Percentiles rank a stretch among this genome's conserved stretches.
Evolutionary conservation across 1,140 invertebrate genomes (phyloP).

Genomic region (Agraylea sexmaculata): DNA sequence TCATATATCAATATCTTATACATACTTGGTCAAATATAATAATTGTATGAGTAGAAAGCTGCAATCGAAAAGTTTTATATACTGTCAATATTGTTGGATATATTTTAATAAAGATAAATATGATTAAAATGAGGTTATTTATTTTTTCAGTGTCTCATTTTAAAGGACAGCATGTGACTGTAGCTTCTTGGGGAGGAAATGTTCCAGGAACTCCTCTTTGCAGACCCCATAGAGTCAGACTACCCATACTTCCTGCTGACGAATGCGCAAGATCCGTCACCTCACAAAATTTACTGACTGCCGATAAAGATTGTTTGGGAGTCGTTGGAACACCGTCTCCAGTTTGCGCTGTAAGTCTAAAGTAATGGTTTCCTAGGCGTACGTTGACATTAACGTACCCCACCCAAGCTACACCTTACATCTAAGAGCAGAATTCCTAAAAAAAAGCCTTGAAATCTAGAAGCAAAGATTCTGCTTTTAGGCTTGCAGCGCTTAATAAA

Average conservation of each 20-base stretch:
- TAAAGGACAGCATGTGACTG: conserved; percentile 39
- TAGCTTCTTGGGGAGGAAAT: conserved; percentile 45
- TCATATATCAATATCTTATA: too few relatives aligned
- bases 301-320: conserved; percentile 41
- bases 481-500: not conserved
- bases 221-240: conserved; percentile 35
- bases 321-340: conserved; percentile 33
- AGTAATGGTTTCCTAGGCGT: too few relatives aligned
- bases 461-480: not conserved
- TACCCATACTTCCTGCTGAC: conserved; percentile 34
- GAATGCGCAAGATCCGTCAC: conserved; percentile 33
- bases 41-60: too few relatives aligned
- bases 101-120: too few relatives aligned
- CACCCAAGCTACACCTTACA: too few relatives aligned
- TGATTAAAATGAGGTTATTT: too few relatives aligned
- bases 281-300: conserved; percentile 26
- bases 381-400: too few relatives aligned
- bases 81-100: too few relatives aligned
- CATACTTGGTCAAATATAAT: too few relatives aligned
- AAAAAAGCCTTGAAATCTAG: conserved; percentile 2
- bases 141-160: conserved; percentile 9
- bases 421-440: conserved; percentile 6
- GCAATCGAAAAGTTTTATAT: too few relatives aligned
- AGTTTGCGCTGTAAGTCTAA: conserved; percentile 35
- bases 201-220: conserved; percentile 25